Conservation (phyloP, 53 echinoderm and acorn worm genomes). For the Holothuria leucospilota region DNA sequence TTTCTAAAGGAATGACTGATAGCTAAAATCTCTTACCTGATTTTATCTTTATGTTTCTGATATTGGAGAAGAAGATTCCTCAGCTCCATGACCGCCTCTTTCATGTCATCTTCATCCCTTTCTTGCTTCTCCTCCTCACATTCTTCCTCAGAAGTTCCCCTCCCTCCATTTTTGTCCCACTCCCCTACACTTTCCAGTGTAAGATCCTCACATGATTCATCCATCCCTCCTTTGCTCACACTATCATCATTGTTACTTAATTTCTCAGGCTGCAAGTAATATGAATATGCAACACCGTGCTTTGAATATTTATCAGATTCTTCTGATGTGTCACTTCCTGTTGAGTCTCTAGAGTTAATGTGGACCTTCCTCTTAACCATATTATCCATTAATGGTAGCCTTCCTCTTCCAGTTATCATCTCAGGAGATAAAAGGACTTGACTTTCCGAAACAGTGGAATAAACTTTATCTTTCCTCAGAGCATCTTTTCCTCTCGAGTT, state of each 20-base stretch:
- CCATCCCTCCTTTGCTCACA: neutral
- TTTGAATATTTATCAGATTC: neutral
- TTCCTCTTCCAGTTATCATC: neutral
- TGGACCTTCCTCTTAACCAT: too few relatives aligned
- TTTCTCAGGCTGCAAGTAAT: too few relatives aligned
- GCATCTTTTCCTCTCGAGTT: neutral
- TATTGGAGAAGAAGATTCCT: slow-evolving; percentile 58
- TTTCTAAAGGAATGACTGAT: too few relatives aligned
- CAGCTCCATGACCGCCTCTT: slow-evolving; percentile 48
- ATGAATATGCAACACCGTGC: neutral
- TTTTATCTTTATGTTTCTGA: slow-evolving; percentile 55
- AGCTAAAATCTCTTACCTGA: slow-evolving; percentile 41
- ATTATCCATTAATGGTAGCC: too few relatives aligned
- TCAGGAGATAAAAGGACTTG: neutral
- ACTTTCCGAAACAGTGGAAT: too few relatives aligned
- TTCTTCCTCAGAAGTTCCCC: neutral
- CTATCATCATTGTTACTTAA: neutral
- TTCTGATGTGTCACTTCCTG: neutral
- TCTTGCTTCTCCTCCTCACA: too few relatives aligned
- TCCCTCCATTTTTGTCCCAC: neutral
- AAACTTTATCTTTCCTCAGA: too few relatives aligned
- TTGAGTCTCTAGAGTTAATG: neutral
- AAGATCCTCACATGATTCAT: neutral
- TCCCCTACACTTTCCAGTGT: too few relatives aligned
- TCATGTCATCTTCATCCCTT: slow-evolving; percentile 33